Evolutionary conservation across 2,113 vertebrate genomes (phyloP), one percentile per base, ranked within the genome.

Genomic region (Egretta garzetta): DNA sequence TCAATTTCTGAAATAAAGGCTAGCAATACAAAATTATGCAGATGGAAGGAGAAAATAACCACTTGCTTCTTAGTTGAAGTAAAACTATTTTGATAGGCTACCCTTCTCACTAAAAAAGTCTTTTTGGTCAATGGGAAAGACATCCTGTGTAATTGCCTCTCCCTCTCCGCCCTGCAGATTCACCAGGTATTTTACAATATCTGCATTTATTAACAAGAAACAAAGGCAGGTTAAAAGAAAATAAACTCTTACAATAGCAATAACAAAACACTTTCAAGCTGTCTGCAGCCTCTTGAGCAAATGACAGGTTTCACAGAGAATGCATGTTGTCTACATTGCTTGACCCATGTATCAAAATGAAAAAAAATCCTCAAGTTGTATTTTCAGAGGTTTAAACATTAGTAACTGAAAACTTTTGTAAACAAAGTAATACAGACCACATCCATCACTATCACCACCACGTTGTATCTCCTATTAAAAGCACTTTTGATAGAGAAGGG

Each of bases 231-330:
- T n/a, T 91, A 59, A 68, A 87, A 63, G 27, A 68, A 79, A 23
- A 47, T 2, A 18, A 59, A 81, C 30, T 68, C 70, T 30, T 28
- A 14, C 39, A n/a, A 24, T 11, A 73, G 82, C 88, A 94, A 30
- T 27, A 66, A 94, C 20, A 76, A 92, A 91, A 96, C 33, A 86
- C 28, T 88, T 93, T 12, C 13, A 64, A 90, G 83, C 90, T 97
- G 92, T 66, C 94, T 81, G 6, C 16, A 37, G 90, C 72, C 94
- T 91, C 84, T 22, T 24, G 81, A 96, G 68, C 43, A 95, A 93
- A 85, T 93, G 89, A 96, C 76, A 76, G 55, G 63, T 90, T 83
- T 97, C 93, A 97, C 72, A 45, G n/a, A 79, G 58, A 89, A 39
- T 9, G 21, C 35, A 71, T 66, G 49, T 50, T 73, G 64, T 47